A percentile compares a stretch with the other conserved stretches of the same genome.
Conservation (phyloP, 2,113 vertebrate genomes). For the Paradisaea rubra region DNA sequence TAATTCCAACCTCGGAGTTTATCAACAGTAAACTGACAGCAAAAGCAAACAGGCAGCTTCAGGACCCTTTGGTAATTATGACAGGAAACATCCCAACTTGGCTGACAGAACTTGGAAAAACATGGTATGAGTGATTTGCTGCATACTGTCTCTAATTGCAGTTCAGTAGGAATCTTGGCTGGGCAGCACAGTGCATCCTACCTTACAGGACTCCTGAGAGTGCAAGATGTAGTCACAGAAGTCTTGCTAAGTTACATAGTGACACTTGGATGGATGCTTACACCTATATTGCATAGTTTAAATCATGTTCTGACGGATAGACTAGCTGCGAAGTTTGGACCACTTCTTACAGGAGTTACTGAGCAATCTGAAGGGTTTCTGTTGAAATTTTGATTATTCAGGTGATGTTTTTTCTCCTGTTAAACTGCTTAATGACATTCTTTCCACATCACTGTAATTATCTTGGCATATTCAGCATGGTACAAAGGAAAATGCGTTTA, state of each 20-base stretch:
- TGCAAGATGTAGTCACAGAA: not conserved
- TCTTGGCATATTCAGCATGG: not conserved
- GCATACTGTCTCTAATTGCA: not conserved
- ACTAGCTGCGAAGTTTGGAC: not conserved
- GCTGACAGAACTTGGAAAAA: conserved; percentile 97
- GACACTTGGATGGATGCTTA: not conserved
- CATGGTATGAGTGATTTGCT: conserved; percentile 77
- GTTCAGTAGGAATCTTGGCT: not conserved
- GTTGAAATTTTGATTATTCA: not conserved
- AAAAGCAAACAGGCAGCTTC: conserved; percentile 97
- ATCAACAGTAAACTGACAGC: conserved; percentile 98
- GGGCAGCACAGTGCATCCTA: not conserved
- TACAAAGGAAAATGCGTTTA: not conserved
- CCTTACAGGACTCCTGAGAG: not conserved
- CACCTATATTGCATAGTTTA: not conserved
- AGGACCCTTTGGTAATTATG: conserved; percentile 99
- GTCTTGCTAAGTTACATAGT: not conserved
- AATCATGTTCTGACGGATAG: not conserved
- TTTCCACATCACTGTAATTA: not conserved
- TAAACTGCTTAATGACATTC: not conserved
- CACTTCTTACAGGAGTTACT: not conserved
- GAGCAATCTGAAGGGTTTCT: not conserved
- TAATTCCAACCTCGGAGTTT: conserved; percentile 92
- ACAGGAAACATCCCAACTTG: conserved; percentile 98
- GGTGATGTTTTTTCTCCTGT: not conserved